Evolutionary conservation across 1,140 invertebrate genomes (phyloP), one percentile per base, ranked within the genome.

Genomic region (Drosophila chauvacae): DNA sequence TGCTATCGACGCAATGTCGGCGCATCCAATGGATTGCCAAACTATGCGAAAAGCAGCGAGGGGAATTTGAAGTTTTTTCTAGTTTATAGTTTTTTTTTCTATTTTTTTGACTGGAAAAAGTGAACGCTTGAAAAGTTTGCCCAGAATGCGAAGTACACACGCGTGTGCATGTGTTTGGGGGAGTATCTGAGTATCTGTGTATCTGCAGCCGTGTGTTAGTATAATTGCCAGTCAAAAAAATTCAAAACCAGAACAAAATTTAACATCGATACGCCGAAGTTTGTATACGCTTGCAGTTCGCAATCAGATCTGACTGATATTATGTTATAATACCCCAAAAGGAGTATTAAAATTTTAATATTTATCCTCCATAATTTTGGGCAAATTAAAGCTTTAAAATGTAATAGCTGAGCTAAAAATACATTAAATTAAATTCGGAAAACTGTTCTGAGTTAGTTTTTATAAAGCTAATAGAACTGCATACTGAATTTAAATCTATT

Each of bases 1-100:
- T 76, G 72, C 64, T 82, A 79, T 61, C 59, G 63, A 68, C 37
- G 74, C 79, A 81, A 65, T 79, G 74, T 55, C 53, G 59, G 51
- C 26, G 70, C 82, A 86, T 70, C 70, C 73, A 81, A 81, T 62
- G 82, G 56, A 81, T 70, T 82, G 80, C 68, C 48, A 86, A 86
- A 86, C 83, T 81, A 50, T 60, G 65, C 63, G 77, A 84, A 51
- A 70, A 64, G 42, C 59, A 57, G 20, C 30, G 18, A 28, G 26
- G 18, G 56, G 18, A 44, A 11, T 62, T 35, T 64, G 9, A 55
- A 55, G 51, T 18, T n/a, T 44, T 26, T 14, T 35, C 13, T 14
- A 14, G 35, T 63, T 63, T 56, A 7, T 42, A 33, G 26, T 47
- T 20, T 45, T 45, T 23, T 41, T 14, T 11, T 1, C 20, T 20